Evolutionary conservation across 2,113 vertebrate species (phyloP).

Genomic region (Eulemur macaco): DNA sequence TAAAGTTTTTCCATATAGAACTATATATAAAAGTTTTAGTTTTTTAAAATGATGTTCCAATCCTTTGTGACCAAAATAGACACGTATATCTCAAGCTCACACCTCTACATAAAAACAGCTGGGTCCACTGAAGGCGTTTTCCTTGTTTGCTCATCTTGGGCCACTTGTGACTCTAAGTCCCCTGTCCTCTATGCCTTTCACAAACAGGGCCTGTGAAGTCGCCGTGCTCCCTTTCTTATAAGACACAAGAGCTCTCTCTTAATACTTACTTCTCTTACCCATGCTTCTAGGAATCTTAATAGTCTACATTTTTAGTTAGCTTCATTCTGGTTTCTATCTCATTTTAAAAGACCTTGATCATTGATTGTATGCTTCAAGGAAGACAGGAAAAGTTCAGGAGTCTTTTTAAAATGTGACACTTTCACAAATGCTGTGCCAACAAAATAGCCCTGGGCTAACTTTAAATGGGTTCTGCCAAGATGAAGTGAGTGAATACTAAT

Average conservation of each 20-base stretch:
- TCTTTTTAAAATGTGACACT: not conserved
- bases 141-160: not conserved
- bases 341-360: not conserved
- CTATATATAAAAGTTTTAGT: too few species aligned
- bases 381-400: not conserved
- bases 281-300: not conserved
- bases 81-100: not conserved
- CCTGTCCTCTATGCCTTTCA: not conserved
- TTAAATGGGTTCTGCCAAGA: not conserved
- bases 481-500: not conserved
- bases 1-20: not conserved
- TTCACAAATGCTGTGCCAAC: not conserved
- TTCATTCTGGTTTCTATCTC: not conserved
- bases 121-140: not conserved
- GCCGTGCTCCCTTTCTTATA: not conserved
- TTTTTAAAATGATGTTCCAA: not conserved
- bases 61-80: not conserved
- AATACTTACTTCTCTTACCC: not conserved
- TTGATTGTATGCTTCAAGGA: not conserved
- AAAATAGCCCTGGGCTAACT: constrained; percentile 17
- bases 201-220: not conserved
- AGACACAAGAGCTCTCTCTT: not conserved
- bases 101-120: not conserved
- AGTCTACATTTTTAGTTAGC: not conserved
- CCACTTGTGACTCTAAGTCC: not conserved